A percentile compares a stretch with the other conserved stretches of the same genome.
These are phyloP conservation scores for Himalopsyche japonica DNA, from an alignment of 2,888 invertebrate genomes.

Conservation along the genomic window DNA sequence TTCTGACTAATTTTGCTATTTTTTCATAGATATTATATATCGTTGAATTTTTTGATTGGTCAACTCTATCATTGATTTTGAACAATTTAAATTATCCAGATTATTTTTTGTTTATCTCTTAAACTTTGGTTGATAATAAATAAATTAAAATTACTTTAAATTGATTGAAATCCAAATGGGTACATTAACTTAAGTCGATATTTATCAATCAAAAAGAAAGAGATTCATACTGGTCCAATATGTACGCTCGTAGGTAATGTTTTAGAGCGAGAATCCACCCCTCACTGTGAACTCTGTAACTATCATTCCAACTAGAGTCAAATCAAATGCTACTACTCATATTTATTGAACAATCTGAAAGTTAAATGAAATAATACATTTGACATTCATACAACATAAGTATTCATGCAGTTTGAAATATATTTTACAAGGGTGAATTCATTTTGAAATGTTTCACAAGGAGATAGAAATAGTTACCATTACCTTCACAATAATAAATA, in stretches of 20 bases:
- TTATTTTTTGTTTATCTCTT: too few relatives aligned
- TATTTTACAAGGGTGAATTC: neutral
- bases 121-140: too few relatives aligned
- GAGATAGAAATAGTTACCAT: too few relatives aligned
- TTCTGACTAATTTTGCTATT: too few relatives aligned
- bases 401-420: neutral
- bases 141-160: too few relatives aligned
- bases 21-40: too few relatives aligned
- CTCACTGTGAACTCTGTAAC: slow-evolving; percentile 26
- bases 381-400: neutral
- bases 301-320: slow-evolving; percentile 12
- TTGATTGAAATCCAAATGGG: too few relatives aligned
- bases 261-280: slow-evolving; percentile 21
- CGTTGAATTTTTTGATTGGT: too few relatives aligned
- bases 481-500: neutral
- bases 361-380: neutral
- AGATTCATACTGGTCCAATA: neutral
- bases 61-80: too few relatives aligned
- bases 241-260: neutral
- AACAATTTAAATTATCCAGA: too few relatives aligned
- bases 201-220: too few relatives aligned
- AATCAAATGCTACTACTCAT: neutral
- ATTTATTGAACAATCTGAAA: neutral
- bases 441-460: neutral
- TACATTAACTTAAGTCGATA: too few relatives aligned